These are phyloP conservation scores for Gallinago nigripennis DNA, from an alignment of 2,797 vertebrate genomes.

Conservation along the genomic window DNA sequence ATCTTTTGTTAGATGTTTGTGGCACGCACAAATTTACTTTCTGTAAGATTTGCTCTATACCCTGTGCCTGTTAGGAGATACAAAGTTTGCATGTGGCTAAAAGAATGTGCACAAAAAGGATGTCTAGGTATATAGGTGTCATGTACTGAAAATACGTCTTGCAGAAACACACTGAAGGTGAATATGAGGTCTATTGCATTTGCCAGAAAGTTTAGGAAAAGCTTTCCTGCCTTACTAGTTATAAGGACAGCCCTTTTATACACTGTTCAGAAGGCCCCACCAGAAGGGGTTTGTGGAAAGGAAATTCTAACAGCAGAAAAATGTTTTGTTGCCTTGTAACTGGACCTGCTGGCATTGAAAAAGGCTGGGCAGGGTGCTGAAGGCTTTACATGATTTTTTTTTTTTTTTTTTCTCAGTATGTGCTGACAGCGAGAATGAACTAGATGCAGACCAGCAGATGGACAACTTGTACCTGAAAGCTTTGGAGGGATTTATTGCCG, in stretches of 20 bases:
- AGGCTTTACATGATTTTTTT: background rate
- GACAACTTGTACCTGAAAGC: conserved; percentile 95
- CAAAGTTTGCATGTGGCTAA: background rate
- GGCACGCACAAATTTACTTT: background rate
- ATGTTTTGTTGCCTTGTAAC: background rate
- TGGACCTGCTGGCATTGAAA: background rate
- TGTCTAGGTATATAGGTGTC: background rate
- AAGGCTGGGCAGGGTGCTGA: background rate
- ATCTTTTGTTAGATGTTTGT: background rate
- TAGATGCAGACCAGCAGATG: conserved; percentile 85
- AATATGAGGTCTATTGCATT: background rate
- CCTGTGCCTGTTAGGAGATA: background rate
- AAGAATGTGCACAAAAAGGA: accelerated
- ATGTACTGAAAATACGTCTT: accelerated
- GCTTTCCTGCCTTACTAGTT: background rate
- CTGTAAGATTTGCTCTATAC: background rate
- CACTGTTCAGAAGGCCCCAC: background rate
- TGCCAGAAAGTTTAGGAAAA: background rate
- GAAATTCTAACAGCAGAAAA: background rate
- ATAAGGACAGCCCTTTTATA: background rate
- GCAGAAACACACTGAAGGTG: background rate
- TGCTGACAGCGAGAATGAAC: conserved; percentile 74
- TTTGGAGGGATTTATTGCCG: conserved; percentile 94
- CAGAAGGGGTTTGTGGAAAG: background rate
- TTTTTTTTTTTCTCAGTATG: conserved; percentile 72